A percentile compares a stretch with the other conserved stretches of the same genome.
Conservation (phyloP, 2,888 invertebrate species). For the Hesperia comma region DNA sequence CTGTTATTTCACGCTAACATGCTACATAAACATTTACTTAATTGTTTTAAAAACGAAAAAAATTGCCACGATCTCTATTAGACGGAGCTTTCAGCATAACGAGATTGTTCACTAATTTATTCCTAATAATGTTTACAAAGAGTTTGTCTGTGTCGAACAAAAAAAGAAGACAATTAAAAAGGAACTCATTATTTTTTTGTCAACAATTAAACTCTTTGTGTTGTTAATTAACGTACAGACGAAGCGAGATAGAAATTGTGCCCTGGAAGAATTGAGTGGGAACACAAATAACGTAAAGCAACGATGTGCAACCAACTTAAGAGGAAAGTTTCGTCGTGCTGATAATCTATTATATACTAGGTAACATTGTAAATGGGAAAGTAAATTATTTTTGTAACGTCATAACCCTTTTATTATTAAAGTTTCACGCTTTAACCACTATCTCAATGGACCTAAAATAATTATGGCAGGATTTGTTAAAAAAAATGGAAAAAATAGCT, state of each 20-base stretch:
- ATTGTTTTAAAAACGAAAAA: not conserved
- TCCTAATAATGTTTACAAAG: slow-evolving; percentile 23
- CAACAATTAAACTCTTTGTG: slow-evolving; percentile 42
- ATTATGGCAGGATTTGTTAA: no score
- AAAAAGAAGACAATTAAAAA: slow-evolving; percentile 16
- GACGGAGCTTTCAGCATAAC: not conserved
- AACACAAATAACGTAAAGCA: not conserved
- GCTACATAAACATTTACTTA: not conserved
- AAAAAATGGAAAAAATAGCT: no score
- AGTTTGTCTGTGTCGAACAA: slow-evolving; percentile 17
- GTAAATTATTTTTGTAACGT: no score
- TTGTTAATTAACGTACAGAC: slow-evolving; percentile 39
- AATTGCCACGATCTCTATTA: not conserved
- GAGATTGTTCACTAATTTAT: slow-evolving; percentile 20
- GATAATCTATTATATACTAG: no score
- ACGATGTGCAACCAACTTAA: not conserved
- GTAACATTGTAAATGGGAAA: no score
- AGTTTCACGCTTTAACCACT: no score
- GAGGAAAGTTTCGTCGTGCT: no score
- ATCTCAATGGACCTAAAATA: no score
- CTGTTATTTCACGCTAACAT: no score
- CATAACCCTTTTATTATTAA: no score
- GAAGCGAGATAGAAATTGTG: slow-evolving; percentile 21
- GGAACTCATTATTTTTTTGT: slow-evolving; percentile 29
- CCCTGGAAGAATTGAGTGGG: not conserved